phyloP scores from a whole-genome alignment of 2,888 invertebrate genomes.

The Apantesis nais region DNA sequence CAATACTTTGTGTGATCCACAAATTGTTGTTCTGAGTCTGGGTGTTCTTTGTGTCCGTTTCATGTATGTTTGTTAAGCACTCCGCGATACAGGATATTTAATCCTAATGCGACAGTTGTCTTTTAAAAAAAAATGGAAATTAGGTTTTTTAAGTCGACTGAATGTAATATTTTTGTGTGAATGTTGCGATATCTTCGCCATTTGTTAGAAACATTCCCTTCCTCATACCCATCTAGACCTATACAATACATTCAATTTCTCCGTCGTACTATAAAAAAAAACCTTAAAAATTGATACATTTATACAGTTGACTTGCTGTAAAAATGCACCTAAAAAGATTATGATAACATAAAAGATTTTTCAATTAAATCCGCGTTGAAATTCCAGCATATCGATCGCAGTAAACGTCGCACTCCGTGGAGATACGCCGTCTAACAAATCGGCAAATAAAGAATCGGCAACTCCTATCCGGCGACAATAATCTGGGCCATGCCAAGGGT shows the following conservation, averaged over 20 bases:
- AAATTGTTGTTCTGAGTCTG: too few species aligned
- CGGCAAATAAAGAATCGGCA: slow-evolving; percentile 48
- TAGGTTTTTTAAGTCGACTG: too few species aligned
- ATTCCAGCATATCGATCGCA: slow-evolving; percentile 27
- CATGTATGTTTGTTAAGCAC: too few species aligned
- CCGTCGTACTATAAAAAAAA: not conserved
- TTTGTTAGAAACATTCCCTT: too few species aligned
- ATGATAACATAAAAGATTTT: slow-evolving; percentile 2
- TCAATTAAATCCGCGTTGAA: slow-evolving; percentile 11
- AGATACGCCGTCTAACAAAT: slow-evolving; percentile 46
- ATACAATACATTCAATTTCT: not conserved
- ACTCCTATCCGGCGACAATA: slow-evolving; percentile 39
- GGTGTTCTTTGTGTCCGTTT: too few species aligned
- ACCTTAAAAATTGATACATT: not conserved
- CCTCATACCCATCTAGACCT: not conserved
- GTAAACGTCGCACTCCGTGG: slow-evolving; percentile 31
- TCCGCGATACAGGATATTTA: too few species aligned
- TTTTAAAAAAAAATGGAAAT: too few species aligned
- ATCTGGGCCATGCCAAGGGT: slow-evolving; percentile 35
- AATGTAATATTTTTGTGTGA: too few species aligned
- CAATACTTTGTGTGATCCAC: too few species aligned
- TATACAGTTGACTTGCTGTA: not conserved
- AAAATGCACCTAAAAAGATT: not conserved
- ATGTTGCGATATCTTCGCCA: too few species aligned
- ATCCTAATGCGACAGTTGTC: too few species aligned